Percentiles rank a stretch among this genome's conserved stretches.
These are phyloP conservation scores for Nephrotoma flavescens DNA, from an alignment of 2,888 invertebrate genomes.

Conservation along the genomic window DNA sequence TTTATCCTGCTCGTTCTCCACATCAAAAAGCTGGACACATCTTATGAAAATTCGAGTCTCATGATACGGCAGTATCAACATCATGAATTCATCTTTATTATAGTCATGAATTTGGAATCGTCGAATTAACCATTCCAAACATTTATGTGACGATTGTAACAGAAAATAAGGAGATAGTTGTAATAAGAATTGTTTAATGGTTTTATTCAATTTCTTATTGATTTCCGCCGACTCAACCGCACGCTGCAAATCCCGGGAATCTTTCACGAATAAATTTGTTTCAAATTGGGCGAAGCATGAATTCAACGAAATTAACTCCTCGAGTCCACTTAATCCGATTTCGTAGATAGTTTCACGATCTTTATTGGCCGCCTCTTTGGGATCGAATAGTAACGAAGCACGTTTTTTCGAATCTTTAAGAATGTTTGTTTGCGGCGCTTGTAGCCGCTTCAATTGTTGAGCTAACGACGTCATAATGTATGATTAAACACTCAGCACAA, in stretches of 20 bases:
- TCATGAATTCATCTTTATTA: slow-evolving; percentile 67
- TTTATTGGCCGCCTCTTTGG: slow-evolving; percentile 75
- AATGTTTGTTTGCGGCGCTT: slow-evolving; percentile 57
- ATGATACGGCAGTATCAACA: slow-evolving; percentile 80
- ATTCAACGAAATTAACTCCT: slow-evolving; percentile 64
- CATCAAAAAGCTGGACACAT: slow-evolving; percentile 58
- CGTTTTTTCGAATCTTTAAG: slow-evolving; percentile 52
- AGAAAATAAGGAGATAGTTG: slow-evolving; percentile 80
- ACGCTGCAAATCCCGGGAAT: slow-evolving; percentile 67
- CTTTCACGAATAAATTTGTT: slow-evolving; percentile 57
- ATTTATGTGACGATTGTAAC: slow-evolving; percentile 66
- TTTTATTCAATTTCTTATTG: slow-evolving; percentile 59
- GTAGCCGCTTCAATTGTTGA: slow-evolving; percentile 59
- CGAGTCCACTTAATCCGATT: slow-evolving; percentile 73
- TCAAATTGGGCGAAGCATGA: slow-evolving; percentile 57
- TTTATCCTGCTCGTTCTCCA: slow-evolving; percentile 41
- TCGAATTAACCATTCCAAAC: slow-evolving; percentile 89
- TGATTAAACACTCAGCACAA: not conserved
- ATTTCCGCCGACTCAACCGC: slow-evolving; percentile 56
- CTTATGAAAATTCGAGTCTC: slow-evolving; percentile 78
- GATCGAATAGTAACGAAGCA: slow-evolving; percentile 76
- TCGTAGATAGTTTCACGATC: slow-evolving; percentile 74
- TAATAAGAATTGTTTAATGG: slow-evolving; percentile 64
- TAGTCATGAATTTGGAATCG: slow-evolving; percentile 80
- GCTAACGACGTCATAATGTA: slow-evolving; percentile 54